Percentiles rank a stretch among this genome's conserved stretches.
phyloP scores from a whole-genome alignment of 2,888 invertebrate genomes.

The Leucophora obtusa region DNA sequence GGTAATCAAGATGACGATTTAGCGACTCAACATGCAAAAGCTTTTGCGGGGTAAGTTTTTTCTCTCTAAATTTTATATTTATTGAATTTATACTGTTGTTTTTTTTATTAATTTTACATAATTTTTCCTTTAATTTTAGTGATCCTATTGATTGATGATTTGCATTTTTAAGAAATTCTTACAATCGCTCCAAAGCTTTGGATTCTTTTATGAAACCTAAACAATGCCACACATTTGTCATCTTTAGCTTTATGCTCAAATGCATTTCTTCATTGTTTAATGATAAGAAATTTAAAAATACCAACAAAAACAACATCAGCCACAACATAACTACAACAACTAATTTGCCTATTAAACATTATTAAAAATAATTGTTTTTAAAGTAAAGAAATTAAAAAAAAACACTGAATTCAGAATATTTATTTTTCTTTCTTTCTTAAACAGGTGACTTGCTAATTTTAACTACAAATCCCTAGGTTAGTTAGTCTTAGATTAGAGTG shows the following conservation, averaged over 20 bases:
- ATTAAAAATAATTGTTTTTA: conserved; percentile 60
- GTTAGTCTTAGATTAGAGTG: too few species aligned
- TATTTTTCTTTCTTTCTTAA: too few species aligned
- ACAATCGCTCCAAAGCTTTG: conserved; percentile 51
- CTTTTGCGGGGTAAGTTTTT: conserved; percentile 74
- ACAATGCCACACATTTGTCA: conserved; percentile 65
- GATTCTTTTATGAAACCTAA: conserved; percentile 53
- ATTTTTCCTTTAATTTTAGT: conserved; percentile 64
- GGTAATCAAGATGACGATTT: conserved; percentile 82
- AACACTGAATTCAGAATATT: neutral
- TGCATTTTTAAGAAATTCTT: conserved; percentile 52
- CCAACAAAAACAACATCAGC: conserved; percentile 32
- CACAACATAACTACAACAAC: conserved; percentile 51
- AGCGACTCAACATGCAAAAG: conserved; percentile 77
- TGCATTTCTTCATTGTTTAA: conserved; percentile 66
- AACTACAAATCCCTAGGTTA: too few species aligned
- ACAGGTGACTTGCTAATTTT: too few species aligned
- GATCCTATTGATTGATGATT: conserved; percentile 78
- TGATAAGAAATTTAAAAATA: conserved; percentile 60
- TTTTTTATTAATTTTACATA: conserved; percentile 14
- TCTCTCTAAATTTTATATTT: neutral
- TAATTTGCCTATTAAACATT: conserved; percentile 64
- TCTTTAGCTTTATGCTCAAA: conserved; percentile 66
- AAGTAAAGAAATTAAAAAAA: conserved; percentile 35
- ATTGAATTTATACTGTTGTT: neutral